phyloP scores from a whole-genome alignment of 2,113 vertebrate genomes.

The Albula glossodonta region DNA sequence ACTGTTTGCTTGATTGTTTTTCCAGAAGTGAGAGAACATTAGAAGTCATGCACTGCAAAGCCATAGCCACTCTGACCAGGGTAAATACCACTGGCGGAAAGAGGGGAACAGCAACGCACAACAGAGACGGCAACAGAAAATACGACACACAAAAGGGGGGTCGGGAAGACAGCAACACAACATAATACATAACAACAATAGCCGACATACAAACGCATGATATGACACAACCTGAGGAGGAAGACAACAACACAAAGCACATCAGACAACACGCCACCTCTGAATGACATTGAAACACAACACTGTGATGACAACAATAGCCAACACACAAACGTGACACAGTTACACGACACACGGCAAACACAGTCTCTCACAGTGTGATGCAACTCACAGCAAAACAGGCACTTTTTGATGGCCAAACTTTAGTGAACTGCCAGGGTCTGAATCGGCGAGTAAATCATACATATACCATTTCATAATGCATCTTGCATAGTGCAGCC shows the following conservation, averaged over 20 bases:
- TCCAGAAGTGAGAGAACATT: background rate
- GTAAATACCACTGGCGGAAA: conserved; percentile 9
- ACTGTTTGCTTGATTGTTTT: background rate
- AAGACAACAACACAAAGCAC: conserved; percentile 7
- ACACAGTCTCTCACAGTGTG: background rate
- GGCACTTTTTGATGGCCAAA: background rate
- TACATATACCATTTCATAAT: too few relatives aligned
- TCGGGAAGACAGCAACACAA: conserved; percentile 9
- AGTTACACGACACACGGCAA: background rate
- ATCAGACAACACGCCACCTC: background rate
- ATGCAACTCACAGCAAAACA: background rate
- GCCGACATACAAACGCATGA: conserved; percentile 5
- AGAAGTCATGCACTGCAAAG: background rate
- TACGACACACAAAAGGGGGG: conserved; percentile 14
- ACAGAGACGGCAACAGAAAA: conserved; percentile 14
- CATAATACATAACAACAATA: conserved; percentile 6
- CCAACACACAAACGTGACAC: background rate
- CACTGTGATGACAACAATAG: background rate
- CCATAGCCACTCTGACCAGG: background rate
- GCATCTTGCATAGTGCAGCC: background rate
- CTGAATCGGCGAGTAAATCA: too few relatives aligned
- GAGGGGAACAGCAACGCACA: background rate
- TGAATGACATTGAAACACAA: background rate
- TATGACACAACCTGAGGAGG: background rate
- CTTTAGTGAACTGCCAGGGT: too few relatives aligned